Evolutionary conservation across 2,888 invertebrate species (phyloP), one percentile per base, ranked within the genome.

Genomic region (Mellilla xanthometata): DNA sequence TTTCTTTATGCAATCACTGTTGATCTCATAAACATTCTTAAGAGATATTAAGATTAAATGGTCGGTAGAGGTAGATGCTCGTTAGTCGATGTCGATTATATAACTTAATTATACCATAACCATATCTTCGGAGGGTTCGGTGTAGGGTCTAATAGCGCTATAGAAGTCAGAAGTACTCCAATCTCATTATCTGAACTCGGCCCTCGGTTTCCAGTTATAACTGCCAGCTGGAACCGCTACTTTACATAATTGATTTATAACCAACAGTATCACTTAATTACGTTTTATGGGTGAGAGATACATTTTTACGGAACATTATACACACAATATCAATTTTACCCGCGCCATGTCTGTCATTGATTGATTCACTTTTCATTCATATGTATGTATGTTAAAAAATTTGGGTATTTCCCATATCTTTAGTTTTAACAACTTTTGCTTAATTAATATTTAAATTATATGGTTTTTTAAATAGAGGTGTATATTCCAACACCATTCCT

Each of bases 191-290:
- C 43, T 51, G 39, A 46, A 40, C 46, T 31, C 35, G 11, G 41
- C 27, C 47, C 41, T 41, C 32, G 29, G 38, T 12, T 38, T 12
- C 60, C 56, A 54, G 55, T 53, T 61, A 39, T 39, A 23, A 46
- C 36, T 28, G 31, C 60, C 63, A 65, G 64, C 24, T 12, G 32
- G 31, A 44, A 13, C 49, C 35, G 39, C 43, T 52, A 40, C 49
- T 58, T 50, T 52, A 59, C 60, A 56, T 70, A 73, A 74, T 76
- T 78, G 72, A 77, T 78, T 76, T 77, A 78, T 60, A 58, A 50
- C 62, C 39, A 40, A 41, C 59, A 61, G 61, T 65, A 72, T 72
- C 69, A 61, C 66, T 67, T 73, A 75, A 76, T 77, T 76, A 72
- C 61, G 67, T 36, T 78, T 79, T 76, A 79, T 68, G 64, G 59